These are phyloP conservation scores for Cottoperca gobio DNA, from an alignment of 2,797 vertebrate species.

Conservation along the genomic window DNA sequence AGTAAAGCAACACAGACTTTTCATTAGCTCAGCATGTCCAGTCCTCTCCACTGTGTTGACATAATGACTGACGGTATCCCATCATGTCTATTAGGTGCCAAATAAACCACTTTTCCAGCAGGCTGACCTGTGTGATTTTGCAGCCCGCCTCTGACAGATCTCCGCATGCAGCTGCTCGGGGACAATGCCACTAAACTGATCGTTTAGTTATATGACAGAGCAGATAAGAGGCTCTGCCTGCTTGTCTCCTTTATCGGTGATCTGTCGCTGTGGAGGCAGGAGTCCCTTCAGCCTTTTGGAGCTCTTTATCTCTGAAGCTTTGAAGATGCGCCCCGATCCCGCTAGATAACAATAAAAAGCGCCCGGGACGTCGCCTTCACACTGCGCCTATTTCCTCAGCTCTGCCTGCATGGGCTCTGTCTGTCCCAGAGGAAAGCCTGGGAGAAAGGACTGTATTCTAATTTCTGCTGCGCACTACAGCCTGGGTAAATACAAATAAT, in stretches of 20 bases:
- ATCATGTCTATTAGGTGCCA: neutral
- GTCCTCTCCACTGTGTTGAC: neutral
- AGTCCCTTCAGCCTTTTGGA: constrained; percentile 64
- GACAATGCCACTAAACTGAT: constrained; percentile 72
- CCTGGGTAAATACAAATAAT: neutral
- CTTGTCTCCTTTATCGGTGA: constrained; percentile 77
- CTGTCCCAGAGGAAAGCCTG: neutral
- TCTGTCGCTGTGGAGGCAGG: constrained; percentile 66
- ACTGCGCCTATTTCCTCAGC: constrained; percentile 79
- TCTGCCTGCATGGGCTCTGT: constrained; percentile 12
- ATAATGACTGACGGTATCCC: neutral
- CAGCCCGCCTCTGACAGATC: constrained; percentile 26
- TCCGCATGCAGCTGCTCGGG: constrained; percentile 40
- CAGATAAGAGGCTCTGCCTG: constrained; percentile 75
- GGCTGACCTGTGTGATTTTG: constrained; percentile 23
- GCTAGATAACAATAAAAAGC: constrained; percentile 71
- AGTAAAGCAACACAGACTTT: too few relatives aligned
- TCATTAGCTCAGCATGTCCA: neutral
- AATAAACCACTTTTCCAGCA: neutral
- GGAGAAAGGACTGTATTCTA: constrained; percentile 20
- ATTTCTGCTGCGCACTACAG: neutral
- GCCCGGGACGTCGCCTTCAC: constrained; percentile 69
- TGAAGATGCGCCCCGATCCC: constrained; percentile 77
- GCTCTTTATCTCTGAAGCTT: constrained; percentile 75
- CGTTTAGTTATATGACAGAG: constrained; percentile 79